A percentile compares a stretch with the other conserved stretches of the same genome.
phyloP scores from a whole-genome alignment of 2,888 invertebrate species.

The Neoascia interrupta region DNA sequence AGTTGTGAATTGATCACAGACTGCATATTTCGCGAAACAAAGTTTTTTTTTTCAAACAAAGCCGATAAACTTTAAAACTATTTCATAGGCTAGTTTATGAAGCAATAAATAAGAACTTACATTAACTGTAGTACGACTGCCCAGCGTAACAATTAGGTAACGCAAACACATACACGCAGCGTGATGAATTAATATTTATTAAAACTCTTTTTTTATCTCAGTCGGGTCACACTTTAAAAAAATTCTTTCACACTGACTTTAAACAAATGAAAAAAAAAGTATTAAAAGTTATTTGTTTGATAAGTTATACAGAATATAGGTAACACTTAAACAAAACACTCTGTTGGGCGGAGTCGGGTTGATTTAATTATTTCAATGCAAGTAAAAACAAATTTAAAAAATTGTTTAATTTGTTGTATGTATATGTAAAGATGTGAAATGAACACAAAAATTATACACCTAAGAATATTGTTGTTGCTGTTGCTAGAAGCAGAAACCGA shows the following conservation, averaged over 20 bases:
- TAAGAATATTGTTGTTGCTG: not conserved
- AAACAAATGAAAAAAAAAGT: slow-evolving; percentile 40
- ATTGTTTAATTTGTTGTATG: not conserved
- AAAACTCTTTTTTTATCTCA: slow-evolving; percentile 7
- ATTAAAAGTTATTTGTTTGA: slow-evolving; percentile 25
- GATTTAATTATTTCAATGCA: slow-evolving; percentile 35
- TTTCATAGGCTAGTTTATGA: slow-evolving; percentile 36
- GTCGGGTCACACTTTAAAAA: slow-evolving; percentile 54
- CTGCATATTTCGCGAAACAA: slow-evolving; percentile 45
- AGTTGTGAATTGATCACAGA: too few relatives aligned
- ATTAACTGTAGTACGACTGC: slow-evolving; percentile 62
- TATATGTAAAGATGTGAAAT: too few relatives aligned
- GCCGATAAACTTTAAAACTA: slow-evolving; percentile 15
- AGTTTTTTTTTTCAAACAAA: slow-evolving; percentile 26
- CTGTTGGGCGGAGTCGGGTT: slow-evolving; percentile 72
- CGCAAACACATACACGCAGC: slow-evolving; percentile 58
- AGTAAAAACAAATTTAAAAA: slow-evolving; percentile 1
- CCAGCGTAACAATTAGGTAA: slow-evolving; percentile 69
- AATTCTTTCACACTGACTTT: slow-evolving; percentile 51
- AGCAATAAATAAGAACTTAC: slow-evolving; percentile 61
- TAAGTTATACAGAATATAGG: slow-evolving; percentile 3
- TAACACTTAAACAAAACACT: slow-evolving; percentile 63
- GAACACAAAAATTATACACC: too few relatives aligned
- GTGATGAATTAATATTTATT: slow-evolving; percentile 33
- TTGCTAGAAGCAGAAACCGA: not conserved